These are phyloP conservation scores for Chrysina gloriosa DNA, from an alignment of 2,888 invertebrate genomes.

Conservation along the genomic window DNA sequence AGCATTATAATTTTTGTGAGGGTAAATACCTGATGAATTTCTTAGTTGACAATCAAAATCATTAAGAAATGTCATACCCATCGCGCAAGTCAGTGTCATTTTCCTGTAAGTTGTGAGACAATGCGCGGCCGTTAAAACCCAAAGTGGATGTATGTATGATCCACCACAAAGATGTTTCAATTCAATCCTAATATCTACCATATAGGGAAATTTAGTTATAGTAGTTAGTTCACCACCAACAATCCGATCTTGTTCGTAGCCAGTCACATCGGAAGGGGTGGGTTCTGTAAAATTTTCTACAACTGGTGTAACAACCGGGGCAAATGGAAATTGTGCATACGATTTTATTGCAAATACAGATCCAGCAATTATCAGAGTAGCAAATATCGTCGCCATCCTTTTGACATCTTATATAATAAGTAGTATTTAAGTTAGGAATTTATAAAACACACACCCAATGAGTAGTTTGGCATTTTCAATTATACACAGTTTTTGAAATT, in stretches of 20 bases:
- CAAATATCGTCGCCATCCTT: too few relatives aligned
- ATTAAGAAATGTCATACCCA: constrained; percentile 14
- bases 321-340: background rate
- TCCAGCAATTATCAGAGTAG: too few relatives aligned
- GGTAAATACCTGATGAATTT: background rate
- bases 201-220: background rate
- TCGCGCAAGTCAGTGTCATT: background rate
- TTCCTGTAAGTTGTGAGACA: background rate
- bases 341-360: too few relatives aligned
- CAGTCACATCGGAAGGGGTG: background rate
- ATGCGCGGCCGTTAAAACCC: constrained; percentile 12
- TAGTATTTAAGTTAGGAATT: too few relatives aligned
- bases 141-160: background rate
- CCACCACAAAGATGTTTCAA: background rate
- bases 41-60: background rate
- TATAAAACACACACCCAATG: too few relatives aligned
- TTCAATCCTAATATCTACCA: background rate
- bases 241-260: background rate
- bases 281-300: background rate
- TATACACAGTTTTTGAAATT: too few relatives aligned
- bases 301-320: background rate
- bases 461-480: too few relatives aligned
- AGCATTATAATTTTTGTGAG: constrained; percentile 2
- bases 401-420: too few relatives aligned
- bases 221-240: background rate